These are phyloP conservation scores for Nyctereutes procyonoides DNA, from an alignment of 2,113 vertebrate genomes.

Conservation along the genomic window DNA sequence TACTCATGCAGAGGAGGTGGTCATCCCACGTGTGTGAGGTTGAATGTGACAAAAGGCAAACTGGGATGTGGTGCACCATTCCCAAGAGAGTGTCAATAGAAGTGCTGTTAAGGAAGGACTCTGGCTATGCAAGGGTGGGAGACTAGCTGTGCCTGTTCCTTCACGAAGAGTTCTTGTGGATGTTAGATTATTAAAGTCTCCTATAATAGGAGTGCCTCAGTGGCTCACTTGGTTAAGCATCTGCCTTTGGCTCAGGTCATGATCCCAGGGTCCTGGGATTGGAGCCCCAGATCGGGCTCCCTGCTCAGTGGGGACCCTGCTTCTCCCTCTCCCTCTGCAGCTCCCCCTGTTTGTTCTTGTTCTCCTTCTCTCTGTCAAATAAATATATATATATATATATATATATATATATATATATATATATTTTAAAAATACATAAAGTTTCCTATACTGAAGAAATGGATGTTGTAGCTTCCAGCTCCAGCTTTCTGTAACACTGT, in stretches of 20 bases:
- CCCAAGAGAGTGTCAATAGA: neutral
- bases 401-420: too few species aligned
- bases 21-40: neutral
- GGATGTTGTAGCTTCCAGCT: neutral
- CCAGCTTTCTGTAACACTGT: neutral
- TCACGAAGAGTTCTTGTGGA: neutral
- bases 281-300: too few species aligned
- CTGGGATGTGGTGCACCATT: too few species aligned
- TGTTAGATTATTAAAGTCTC: neutral
- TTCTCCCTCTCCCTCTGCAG: too few species aligned
- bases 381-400: too few species aligned
- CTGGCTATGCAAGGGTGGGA: neutral
- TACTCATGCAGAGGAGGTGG: neutral
- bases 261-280: too few species aligned
- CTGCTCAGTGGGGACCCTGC: too few species aligned
- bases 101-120: neutral
- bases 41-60: neutral
- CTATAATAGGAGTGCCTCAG: neutral
- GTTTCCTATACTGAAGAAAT: neutral
- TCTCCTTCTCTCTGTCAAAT: too few species aligned
- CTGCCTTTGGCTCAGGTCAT: too few species aligned
- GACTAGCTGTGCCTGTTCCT: neutral
- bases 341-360: too few species aligned
- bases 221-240: too few species aligned
- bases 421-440: too few species aligned